phyloP scores from a whole-genome alignment of 2,113 vertebrate genomes.

The Meleagris gallopavo region DNA sequence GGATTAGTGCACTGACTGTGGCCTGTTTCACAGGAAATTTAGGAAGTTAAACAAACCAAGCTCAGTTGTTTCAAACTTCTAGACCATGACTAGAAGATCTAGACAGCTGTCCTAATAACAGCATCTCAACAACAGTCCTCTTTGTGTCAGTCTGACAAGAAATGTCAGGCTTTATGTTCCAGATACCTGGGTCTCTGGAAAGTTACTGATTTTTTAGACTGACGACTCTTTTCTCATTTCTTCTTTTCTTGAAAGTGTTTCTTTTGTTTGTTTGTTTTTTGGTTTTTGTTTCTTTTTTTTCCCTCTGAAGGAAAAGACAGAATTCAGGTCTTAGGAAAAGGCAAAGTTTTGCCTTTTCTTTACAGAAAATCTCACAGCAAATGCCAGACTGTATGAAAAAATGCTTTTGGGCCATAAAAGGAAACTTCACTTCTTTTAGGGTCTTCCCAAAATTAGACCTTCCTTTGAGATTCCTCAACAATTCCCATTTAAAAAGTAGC shows the following conservation, averaged over 20 bases:
- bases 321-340: neutral
- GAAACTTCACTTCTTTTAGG: neutral
- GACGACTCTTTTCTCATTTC: neutral
- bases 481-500: neutral
- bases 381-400: neutral
- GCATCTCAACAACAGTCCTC: neutral
- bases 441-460: neutral
- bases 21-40: neutral
- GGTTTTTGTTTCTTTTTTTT: neutral
- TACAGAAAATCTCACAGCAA: neutral
- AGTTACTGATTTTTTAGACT: neutral
- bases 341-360: neutral
- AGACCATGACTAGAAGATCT: constrained; percentile 26
- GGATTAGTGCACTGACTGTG: neutral
- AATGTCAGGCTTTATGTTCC: neutral
- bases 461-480: neutral
- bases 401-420: neutral
- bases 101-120: constrained; percentile 41
- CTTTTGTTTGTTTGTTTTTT: neutral
- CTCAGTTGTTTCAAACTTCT: constrained; percentile 8
- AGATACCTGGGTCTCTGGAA: neutral
- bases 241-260: neutral
- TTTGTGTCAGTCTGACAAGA: neutral
- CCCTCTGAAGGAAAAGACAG: neutral
- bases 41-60: neutral